A percentile compares a stretch with the other conserved stretches of the same genome.
Evolutionary conservation across 1,140 invertebrate species (phyloP).

Genomic region (Coptotermes formosanus): DNA sequence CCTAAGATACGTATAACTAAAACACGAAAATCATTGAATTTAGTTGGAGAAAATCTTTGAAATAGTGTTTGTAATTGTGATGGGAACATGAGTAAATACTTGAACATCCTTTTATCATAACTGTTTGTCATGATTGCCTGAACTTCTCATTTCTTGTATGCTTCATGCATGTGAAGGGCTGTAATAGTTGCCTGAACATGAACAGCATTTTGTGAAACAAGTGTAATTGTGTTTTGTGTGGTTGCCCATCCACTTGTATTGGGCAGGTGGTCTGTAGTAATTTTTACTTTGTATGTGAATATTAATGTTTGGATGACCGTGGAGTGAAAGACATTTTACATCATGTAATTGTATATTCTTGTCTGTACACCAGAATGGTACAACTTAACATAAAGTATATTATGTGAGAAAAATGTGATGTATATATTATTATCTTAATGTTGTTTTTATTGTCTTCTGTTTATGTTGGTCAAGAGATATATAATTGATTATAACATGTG

Average conservation of each 20-base stretch:
- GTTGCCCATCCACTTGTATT: background rate
- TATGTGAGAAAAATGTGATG: background rate
- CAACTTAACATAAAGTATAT: slow-evolving; percentile 9
- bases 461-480: slow-evolving; percentile 3
- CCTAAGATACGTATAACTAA: background rate
- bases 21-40: background rate
- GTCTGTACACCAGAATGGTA: slow-evolving; percentile 3
- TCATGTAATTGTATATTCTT: slow-evolving; percentile 9
- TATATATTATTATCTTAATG: slow-evolving; percentile 17
- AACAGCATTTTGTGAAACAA: background rate
- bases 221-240: slow-evolving; percentile 1
- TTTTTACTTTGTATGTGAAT: background rate
- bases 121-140: background rate
- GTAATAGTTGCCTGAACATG: background rate
- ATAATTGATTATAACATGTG: background rate
- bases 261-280: background rate
- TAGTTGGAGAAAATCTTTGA: background rate
- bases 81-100: slow-evolving; percentile 7
- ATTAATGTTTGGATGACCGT: background rate
- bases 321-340: slow-evolving; percentile 1
- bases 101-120: slow-evolving; percentile 1
- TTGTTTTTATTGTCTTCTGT: background rate
- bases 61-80: background rate
- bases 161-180: background rate
- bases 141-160: slow-evolving; percentile 5